These are phyloP conservation scores for Lateolabrax maculatus DNA, from an alignment of 2,797 vertebrate genomes.

Conservation along the genomic window DNA sequence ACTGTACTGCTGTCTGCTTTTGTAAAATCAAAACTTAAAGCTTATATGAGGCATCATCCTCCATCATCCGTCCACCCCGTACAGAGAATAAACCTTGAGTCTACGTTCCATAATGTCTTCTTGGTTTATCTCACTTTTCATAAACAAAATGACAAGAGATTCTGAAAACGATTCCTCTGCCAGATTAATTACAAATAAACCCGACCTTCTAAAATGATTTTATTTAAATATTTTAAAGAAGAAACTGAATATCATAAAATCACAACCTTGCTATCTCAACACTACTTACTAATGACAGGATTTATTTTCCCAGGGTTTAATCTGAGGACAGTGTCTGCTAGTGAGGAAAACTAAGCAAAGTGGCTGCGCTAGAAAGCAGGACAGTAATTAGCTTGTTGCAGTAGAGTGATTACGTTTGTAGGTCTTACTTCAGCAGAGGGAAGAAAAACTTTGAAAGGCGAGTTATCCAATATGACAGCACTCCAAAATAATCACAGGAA, in stretches of 20 bases:
- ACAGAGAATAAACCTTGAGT: not conserved
- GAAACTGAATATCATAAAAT: not conserved
- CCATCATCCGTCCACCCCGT: not conserved
- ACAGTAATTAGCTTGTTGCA: conserved; percentile 1
- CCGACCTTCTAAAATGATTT: not conserved
- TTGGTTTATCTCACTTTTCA: not conserved
- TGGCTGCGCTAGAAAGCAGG: not conserved
- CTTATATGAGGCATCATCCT: not conserved
- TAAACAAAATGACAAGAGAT: no score
- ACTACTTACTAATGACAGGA: not conserved
- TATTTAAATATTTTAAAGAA: not conserved
- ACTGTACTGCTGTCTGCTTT: not conserved
- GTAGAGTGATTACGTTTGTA: conserved; percentile 24
- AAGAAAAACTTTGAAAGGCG: conserved; percentile 18
- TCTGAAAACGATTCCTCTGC: not conserved
- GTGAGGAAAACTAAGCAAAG: not conserved
- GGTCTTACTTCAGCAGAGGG: conserved; percentile 15
- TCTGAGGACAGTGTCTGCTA: not conserved
- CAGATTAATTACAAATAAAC: not conserved
- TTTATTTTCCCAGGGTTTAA: conserved; percentile 2
- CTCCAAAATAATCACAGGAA: not conserved
- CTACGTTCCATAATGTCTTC: not conserved
- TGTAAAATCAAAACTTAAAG: not conserved
- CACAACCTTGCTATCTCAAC: not conserved
- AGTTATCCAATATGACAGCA: conserved; percentile 26